Conservation (phyloP, 2,113 vertebrate species). For the Sebastes fasciatus region DNA sequence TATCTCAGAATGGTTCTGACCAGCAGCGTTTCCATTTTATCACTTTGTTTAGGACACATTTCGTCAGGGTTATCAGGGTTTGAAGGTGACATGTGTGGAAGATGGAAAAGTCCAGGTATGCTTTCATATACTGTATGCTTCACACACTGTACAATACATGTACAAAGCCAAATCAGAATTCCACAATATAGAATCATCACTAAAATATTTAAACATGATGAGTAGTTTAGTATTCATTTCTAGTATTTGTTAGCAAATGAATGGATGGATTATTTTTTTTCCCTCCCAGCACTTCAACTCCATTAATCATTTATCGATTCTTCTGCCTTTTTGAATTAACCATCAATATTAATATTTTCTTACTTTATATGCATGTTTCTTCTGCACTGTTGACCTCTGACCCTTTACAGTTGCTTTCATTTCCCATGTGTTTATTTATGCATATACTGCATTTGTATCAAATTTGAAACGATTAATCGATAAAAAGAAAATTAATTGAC, state of each 20-base stretch:
- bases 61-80: neutral
- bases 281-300: neutral
- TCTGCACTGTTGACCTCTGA: neutral
- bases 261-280: neutral
- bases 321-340: slow-evolving; percentile 10
- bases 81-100: neutral
- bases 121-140: neutral
- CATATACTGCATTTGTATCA: neutral
- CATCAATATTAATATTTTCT: slow-evolving; percentile 21
- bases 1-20: neutral
- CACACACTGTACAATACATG: neutral
- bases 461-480: neutral
- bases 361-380: neutral
- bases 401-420: neutral
- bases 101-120: neutral
- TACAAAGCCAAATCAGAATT: neutral
- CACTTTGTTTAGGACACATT: neutral
- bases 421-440: neutral
- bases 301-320: slow-evolving; percentile 4
- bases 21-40: neutral
- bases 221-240: neutral
- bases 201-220: neutral
- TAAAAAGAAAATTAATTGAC: too few relatives aligned
- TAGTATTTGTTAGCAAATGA: neutral
- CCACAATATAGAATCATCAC: neutral